Percentiles rank a stretch among this genome's conserved stretches.
Evolutionary conservation across 2,888 invertebrate genomes (phyloP).

Genomic region (Pristionchus japonicus): DNA sequence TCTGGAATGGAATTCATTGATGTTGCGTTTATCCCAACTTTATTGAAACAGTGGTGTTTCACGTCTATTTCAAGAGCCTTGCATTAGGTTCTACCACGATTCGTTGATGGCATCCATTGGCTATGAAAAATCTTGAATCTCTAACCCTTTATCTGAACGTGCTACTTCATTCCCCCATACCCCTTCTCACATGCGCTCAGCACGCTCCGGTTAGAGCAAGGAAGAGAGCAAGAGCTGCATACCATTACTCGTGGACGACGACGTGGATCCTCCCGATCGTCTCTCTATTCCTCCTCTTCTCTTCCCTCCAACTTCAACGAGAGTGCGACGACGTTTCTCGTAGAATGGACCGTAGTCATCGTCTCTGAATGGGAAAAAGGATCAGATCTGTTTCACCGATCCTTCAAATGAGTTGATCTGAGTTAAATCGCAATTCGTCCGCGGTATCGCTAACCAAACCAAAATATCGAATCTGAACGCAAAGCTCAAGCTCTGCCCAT

Average conservation of each 20-base stretch:
- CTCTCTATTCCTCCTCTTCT: not conserved
- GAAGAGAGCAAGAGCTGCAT: not conserved
- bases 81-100: not conserved
- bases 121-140: too few species aligned
- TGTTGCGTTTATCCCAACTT: not conserved
- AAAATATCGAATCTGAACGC: too few species aligned
- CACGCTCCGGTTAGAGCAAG: too few species aligned
- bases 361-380: not conserved
- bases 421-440: too few species aligned
- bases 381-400: not conserved
- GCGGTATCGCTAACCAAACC: too few species aligned
- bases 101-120: too few species aligned
- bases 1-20: not conserved
- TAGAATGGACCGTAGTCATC: constrained; percentile 28
- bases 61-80: not conserved
- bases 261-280: not conserved
- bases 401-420: not conserved
- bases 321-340: constrained; percentile 42
- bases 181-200: too few species aligned
- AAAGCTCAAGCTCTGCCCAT: not conserved
- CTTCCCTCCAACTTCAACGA: not conserved
- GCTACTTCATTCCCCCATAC: too few species aligned
- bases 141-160: too few species aligned
- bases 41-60: too few species aligned
- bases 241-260: not conserved